These are phyloP conservation scores for Icerya purchasi DNA, from an alignment of 2,888 invertebrate genomes.

Conservation along the genomic window DNA sequence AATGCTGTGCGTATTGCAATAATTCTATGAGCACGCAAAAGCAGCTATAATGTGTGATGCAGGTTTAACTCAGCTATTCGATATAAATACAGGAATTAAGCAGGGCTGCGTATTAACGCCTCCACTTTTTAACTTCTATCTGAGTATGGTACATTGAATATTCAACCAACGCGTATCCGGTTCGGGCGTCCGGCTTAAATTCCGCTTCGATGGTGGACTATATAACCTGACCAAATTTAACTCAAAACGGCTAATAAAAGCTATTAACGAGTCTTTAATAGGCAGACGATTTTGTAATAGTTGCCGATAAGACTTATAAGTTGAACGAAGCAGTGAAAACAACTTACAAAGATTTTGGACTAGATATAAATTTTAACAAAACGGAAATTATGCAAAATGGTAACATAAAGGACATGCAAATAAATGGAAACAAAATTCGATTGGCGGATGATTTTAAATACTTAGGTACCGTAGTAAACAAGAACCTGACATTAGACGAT, in stretches of 20 bases:
- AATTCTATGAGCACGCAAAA: neutral
- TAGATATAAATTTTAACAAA: neutral
- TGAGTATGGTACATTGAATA: neutral
- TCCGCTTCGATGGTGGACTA: neutral
- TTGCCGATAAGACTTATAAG: too few species aligned
- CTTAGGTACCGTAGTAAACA: neutral
- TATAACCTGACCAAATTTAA: neutral
- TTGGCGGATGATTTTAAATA: neutral
- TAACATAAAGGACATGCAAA: neutral
- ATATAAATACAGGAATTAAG: neutral
- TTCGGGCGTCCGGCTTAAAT: neutral
- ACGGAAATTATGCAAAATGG: neutral
- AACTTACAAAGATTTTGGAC: neutral
- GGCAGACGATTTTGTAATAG: neutral
- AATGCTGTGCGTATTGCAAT: neutral
- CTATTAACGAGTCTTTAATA: neutral
- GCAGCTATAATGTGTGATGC: neutral
- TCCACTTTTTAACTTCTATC: too few species aligned
- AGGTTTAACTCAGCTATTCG: neutral
- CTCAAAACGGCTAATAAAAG: neutral
- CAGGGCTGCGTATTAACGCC: neutral
- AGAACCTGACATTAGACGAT: too few species aligned
- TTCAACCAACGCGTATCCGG: neutral
- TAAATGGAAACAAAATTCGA: neutral
- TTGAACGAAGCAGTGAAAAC: neutral